phyloP scores from a whole-genome alignment of 2,888 invertebrate genomes.

The Bellardia bayeri region DNA sequence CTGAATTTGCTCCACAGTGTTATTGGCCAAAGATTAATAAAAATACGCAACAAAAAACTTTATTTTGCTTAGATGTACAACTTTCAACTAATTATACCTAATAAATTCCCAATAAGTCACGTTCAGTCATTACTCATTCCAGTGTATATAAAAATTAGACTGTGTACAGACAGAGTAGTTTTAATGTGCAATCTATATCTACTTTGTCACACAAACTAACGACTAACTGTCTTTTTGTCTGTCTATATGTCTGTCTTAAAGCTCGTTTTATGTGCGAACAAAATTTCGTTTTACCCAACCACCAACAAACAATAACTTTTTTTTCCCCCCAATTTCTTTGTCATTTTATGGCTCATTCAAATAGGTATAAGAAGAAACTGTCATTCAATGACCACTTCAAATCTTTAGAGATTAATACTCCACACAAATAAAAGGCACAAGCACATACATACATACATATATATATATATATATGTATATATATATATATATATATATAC shows the following conservation, averaged over 20 bases:
- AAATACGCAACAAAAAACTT: constrained; percentile 20
- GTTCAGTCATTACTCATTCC: constrained; percentile 69
- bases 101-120: constrained; percentile 72
- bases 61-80: constrained; percentile 38
- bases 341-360: constrained; percentile 70
- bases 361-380: constrained; percentile 69
- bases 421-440: constrained; percentile 35
- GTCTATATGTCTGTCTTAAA: neutral
- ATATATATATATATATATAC: neutral
- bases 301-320: constrained; percentile 58
- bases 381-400: constrained; percentile 72
- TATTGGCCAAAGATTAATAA: constrained; percentile 44
- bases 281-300: neutral
- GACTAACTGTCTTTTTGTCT: neutral
- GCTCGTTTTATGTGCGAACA: neutral
- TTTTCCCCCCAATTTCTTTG: constrained; percentile 15
- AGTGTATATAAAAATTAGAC: constrained; percentile 24
- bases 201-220: neutral
- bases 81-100: constrained; percentile 67
- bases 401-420: constrained; percentile 71
- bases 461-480: too few species aligned
- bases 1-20: neutral
- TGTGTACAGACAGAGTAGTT: constrained; percentile 26
- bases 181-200: constrained; percentile 55
- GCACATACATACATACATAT: neutral